Base-by-base conservation (phyloP, 2,888 invertebrate species). In the Drosophila kambysellisi region DNA sequence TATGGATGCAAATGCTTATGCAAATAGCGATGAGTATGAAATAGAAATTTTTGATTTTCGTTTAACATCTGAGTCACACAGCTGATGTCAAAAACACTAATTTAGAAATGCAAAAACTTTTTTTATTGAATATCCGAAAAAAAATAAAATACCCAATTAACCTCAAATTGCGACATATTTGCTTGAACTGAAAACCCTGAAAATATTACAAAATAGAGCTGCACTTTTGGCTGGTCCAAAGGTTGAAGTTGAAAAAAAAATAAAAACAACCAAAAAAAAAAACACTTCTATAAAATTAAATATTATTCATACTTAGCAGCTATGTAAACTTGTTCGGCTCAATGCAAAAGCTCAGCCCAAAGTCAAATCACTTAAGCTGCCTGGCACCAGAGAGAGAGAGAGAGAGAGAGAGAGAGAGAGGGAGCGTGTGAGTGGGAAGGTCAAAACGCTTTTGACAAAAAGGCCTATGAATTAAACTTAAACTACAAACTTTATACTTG, bases 151-250 rank as follows among this genome's bases (percentile, higher is more conserved):
- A 56, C 41, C 48, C 65, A 56, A 59, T 66, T 69, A 73, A 77
- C 56, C 70, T 74, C 46, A 64, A 63, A 62, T 63, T 62, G 56
- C 69, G 69, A 74, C 54, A 74, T 53, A 68, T 74, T 65, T 41
- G 70, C 63, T 61, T 71, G 67, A 72, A 70, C 72, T 71, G 59
- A 64, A 54, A 67, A 75, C 70, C 65, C 70, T 74, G 75, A 74
- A 69, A 70, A 71, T 51, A 57, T 50, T 32, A 8, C 32, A 43
- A 53, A 48, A 63, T 67, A 66, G 66, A 72, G 62, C 63, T 79
- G 61, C 65, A 66, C 78, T 87, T 83, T 84, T 82, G 87, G 84
- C 80, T 82, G 84, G 87, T 71, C 80, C 87, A 87, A 82, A 84
- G 79, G 70, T 54, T 48, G 57, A 56, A 46, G 46, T 46, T 46